Evolutionary conservation across 1,140 invertebrate species (phyloP), one percentile per base, ranked within the genome.

Genomic region (Bombus superbus): DNA sequence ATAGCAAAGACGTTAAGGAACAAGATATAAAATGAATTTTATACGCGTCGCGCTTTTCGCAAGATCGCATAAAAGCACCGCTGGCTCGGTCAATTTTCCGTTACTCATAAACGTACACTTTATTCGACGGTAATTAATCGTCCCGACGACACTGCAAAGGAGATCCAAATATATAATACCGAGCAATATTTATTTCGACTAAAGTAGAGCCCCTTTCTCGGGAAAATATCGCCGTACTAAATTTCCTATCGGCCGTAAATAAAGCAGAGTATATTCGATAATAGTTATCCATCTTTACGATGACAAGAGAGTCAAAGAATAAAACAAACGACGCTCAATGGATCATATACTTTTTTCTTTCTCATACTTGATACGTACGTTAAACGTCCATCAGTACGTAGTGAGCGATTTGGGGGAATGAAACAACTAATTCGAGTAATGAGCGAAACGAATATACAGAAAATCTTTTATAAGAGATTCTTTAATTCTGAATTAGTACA

Each of bases 251-350:
- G 28, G 4, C 40, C 13, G 9, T 72, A 42, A 40, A 69, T 69
- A 40, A 72, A 42, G 68, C 68, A 10, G 35, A 6, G 25, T 72
- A 42, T n/a, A 72, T 72, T 72, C 11, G 40, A 13, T n/a, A 72
- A 42, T 35, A 42, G 69, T 71, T 71, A 71, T 71, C 40, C 40
- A 71, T 72, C 40, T 72, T 42, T 72, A 42, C 13, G 28, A 72
- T n/a, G 69, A 72, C 28, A 42, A 13, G 11, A 15, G n/a, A 42
- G 35, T 40, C 18, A 15, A 72, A 72, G 69, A 42, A 72, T n/a
- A 25, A 42, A 42, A 71, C 28, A 42, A 71, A n/a, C 38, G 40
- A 69, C 32, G 9, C 15, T 10, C 68, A 10, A 72, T 72, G n/a
- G 13, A 72, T 72, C 69, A 15, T 71, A 40, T 1, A 1, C 10